Conservation (phyloP, 2,113 vertebrate species). For the Ovibos moschatus region DNA sequence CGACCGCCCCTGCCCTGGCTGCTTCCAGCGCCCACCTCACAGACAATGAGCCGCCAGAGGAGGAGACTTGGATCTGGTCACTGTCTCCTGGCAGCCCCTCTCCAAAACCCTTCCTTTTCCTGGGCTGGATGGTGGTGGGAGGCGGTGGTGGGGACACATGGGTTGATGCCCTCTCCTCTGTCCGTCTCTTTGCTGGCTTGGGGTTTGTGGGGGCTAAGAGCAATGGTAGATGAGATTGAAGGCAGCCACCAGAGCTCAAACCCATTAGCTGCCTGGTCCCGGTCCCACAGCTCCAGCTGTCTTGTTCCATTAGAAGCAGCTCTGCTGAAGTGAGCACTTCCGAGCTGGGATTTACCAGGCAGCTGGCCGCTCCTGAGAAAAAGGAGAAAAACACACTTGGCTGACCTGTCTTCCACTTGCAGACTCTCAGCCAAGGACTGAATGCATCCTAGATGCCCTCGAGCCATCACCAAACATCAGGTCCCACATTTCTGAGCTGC, state of each 20-base stretch:
- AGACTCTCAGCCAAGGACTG: not conserved
- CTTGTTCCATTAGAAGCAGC: conserved; percentile 72
- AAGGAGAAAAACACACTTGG: not conserved
- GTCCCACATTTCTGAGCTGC: not conserved
- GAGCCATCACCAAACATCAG: not conserved
- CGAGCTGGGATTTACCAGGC: conserved; percentile 7
- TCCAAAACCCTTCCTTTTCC: not conserved
- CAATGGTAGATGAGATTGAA: conserved; percentile 63
- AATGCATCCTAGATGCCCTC: not conserved
- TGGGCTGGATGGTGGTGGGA: not conserved
- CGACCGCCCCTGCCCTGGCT: too few species aligned
- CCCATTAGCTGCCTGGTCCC: conserved; percentile 75
- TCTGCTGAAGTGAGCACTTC: conserved; percentile 43
- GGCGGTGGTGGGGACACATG: not conserved
- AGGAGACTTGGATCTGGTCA: too few species aligned
- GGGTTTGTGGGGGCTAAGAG: conserved; percentile 50
- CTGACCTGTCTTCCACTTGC: not conserved
- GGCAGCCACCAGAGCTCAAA: conserved; percentile 71
- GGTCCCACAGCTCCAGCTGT: conserved; percentile 72
- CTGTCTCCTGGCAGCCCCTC: not conserved
- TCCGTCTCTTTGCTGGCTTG: conserved; percentile 20
- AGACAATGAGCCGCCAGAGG: not conserved
- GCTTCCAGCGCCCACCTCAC: not conserved
- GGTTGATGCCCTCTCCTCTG: not conserved
- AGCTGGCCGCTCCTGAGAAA: not conserved